Evolutionary conservation across 2,797 vertebrate genomes (phyloP), one percentile per base, ranked within the genome.

Genomic region (Myripristis murdjan): DNA sequence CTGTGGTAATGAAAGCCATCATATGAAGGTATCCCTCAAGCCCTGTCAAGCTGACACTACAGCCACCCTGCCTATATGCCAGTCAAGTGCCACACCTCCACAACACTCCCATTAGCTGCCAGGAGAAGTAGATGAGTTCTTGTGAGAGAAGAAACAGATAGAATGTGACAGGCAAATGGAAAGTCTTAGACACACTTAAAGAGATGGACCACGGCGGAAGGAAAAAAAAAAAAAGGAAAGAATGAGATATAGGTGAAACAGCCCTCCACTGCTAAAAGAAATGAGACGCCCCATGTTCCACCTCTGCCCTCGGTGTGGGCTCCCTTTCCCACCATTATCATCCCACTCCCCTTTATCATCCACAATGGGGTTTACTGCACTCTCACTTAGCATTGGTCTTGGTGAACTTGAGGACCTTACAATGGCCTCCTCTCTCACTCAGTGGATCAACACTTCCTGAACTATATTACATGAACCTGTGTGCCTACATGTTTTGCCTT

Each of bases 131-230:
- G 64, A 84, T 52, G 68, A 72, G 48, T 65, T 79, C 49, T 58
- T 18, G n/a, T 71, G 66, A 65, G 62, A 83, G 71, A 51, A 55
- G 77, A 84, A 68, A 52, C 39, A 47, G 65, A 87, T 73, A 58
- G 47, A 47, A 77, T 62, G 69, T 73, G 82, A 88, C 82, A 82
- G 82, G 61, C 72, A 83, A 78, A 84, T 76, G 85, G 82, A 87
- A 88, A 83, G 37, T 72, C 73, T 75, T 74, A 55, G 65, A 73
- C 71, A 86, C 75, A 77, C 80, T 66, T 85, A 44, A n/a, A 41
- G 35, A 73, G 48, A 75, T 1, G 6, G 23, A 70, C 41, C 24
- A 23, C 20, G 61, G 49, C 5, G 41, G 47, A 55, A 33, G 52
- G 70, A 66, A 39, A 78, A 39, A 58, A 39, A n/a, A n/a, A n/a